These are phyloP conservation scores for Amphiprion clarkii DNA, from an alignment of 2,797 vertebrate species.

Conservation along the genomic window DNA sequence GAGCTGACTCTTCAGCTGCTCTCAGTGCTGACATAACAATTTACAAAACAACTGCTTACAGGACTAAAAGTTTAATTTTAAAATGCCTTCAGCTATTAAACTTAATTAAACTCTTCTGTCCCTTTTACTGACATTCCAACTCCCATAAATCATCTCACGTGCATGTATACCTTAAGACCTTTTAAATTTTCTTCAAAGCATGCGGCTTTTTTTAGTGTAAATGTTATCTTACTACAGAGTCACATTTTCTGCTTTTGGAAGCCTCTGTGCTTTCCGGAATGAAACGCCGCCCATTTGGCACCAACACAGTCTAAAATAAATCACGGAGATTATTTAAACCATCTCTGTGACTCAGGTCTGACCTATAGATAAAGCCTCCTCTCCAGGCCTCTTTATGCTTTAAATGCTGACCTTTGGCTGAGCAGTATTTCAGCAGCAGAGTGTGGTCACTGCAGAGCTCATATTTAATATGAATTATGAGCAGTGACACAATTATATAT, in stretches of 20 bases:
- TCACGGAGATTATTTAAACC: conserved; percentile 31
- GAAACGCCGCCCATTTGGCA: conserved; percentile 49
- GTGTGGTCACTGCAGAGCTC: conserved; percentile 51
- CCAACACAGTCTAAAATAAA: conserved; percentile 49
- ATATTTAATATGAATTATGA: conserved; percentile 64
- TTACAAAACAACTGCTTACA: too few relatives aligned
- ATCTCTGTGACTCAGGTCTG: conserved; percentile 42
- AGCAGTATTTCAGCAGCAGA: conserved; percentile 43
- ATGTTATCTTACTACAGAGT: conserved; percentile 34
- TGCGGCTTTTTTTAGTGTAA: neutral
- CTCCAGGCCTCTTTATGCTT: conserved; percentile 29
- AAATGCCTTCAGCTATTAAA: too few relatives aligned
- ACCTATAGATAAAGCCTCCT: conserved; percentile 46
- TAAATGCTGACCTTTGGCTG: conserved; percentile 65
- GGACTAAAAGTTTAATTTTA: too few relatives aligned
- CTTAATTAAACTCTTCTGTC: too few relatives aligned
- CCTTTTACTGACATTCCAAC: too few relatives aligned
- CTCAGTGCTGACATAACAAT: too few relatives aligned
- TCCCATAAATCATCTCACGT: too few relatives aligned
- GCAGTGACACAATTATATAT: conserved; percentile 56
- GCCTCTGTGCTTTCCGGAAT: conserved; percentile 46
- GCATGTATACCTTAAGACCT: neutral
- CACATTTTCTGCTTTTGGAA: conserved; percentile 38
- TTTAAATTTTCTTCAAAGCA: neutral
- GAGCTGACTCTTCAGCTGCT: too few relatives aligned